phyloP scores from a whole-genome alignment of 2,797 vertebrate species.

The Anomalospiza imberbis region DNA sequence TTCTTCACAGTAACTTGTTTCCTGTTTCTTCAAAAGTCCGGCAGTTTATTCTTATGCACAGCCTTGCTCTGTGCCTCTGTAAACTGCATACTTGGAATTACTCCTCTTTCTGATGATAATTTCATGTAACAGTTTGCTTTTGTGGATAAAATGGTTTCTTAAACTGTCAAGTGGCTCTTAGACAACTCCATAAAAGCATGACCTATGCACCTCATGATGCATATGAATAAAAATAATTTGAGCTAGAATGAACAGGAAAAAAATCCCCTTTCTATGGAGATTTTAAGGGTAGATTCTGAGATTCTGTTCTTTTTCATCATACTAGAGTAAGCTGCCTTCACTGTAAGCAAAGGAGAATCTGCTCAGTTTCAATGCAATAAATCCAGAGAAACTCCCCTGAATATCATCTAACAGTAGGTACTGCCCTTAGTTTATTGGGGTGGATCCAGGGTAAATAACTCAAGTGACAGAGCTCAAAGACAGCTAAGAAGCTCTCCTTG shows the following conservation, averaged over 20 bases:
- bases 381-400: neutral
- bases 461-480: neutral
- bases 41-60: neutral
- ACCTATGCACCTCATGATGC: neutral
- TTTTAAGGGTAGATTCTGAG: neutral
- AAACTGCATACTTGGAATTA: neutral
- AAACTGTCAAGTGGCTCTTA: neutral
- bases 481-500: neutral
- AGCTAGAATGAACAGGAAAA: neutral
- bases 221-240: neutral
- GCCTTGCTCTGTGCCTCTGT: neutral
- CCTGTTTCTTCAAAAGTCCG: neutral
- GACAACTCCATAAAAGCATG: neutral
- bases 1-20: neutral
- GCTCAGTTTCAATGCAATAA: neutral
- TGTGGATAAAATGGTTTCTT: conserved; percentile 35
- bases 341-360: neutral
- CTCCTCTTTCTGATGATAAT: neutral
- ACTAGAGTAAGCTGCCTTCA: neutral
- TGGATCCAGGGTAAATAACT: neutral
- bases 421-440: neutral
- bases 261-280: neutral
- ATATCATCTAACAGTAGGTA: neutral
- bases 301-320: neutral
- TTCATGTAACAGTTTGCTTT: conserved; percentile 7